phyloP scores from a whole-genome alignment of 2,113 vertebrate species.

The Cricetomys ansorgei region DNA sequence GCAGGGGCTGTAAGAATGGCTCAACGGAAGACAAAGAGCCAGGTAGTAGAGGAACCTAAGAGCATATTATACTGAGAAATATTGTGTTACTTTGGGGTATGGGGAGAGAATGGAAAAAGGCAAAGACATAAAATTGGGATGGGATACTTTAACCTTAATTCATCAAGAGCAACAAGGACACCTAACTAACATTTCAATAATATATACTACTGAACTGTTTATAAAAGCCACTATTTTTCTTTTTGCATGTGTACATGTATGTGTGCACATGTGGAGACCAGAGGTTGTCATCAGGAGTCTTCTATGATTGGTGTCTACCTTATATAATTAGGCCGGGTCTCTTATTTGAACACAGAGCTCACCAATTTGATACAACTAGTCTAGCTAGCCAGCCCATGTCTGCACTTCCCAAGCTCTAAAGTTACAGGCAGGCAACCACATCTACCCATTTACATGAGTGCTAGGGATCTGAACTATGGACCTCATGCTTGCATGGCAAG shows the following conservation, averaged over 20 bases:
- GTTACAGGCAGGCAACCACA: neutral
- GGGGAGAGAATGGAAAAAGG: neutral
- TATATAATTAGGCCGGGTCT: neutral
- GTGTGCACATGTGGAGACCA: neutral
- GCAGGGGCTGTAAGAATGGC: neutral
- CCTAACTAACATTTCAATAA: neutral
- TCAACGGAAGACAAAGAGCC: neutral
- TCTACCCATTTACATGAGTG: neutral
- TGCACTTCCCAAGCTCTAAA: neutral
- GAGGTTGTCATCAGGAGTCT: neutral
- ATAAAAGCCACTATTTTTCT: neutral
- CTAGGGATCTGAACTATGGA: neutral
- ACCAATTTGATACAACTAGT: neutral
- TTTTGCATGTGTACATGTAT: neutral
- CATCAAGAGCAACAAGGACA: neutral
- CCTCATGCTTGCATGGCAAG: neutral
- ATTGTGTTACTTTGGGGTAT: neutral
- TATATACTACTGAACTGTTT: neutral
- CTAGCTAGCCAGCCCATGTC: neutral
- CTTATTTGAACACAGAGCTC: neutral
- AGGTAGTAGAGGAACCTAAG: neutral
- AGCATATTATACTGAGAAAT: neutral
- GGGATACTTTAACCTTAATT: conserved; percentile 1
- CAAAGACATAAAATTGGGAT: neutral
- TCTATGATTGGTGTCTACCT: neutral